Conservation (phyloP, 2,888 invertebrate genomes). For the Dasysyrphus tricinctus region DNA sequence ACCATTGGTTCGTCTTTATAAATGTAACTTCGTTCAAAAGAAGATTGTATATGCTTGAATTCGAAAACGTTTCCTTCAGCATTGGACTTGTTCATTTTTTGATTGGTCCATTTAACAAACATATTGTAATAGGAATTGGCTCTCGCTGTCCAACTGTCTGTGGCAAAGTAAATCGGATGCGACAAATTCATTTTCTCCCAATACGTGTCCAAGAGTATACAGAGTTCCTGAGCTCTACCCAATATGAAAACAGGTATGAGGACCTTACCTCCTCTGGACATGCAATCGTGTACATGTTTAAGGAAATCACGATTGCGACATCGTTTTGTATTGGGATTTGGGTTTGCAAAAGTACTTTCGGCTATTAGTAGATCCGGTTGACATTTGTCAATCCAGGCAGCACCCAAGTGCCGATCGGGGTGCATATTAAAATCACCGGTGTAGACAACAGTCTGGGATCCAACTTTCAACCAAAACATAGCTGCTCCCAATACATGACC, state of each 20-base stretch:
- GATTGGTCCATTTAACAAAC: slow-evolving; percentile 99
- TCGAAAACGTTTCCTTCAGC: slow-evolving; percentile 99
- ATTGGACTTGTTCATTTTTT: slow-evolving; percentile 99
- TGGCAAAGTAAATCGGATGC: slow-evolving; percentile 98
- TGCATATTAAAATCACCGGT: slow-evolving; percentile 99
- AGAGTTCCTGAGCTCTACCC: slow-evolving; percentile 98
- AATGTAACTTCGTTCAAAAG: slow-evolving; percentile 96
- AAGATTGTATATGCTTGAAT: slow-evolving; percentile 99
- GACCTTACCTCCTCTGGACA: slow-evolving; percentile 98
- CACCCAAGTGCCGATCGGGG: slow-evolving; percentile 98
- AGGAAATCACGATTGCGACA: slow-evolving; percentile 98
- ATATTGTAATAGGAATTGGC: slow-evolving; percentile 99
- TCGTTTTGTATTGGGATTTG: slow-evolving; percentile 98
- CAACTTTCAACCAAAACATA: slow-evolving; percentile 98
- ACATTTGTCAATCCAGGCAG: slow-evolving; percentile 99
- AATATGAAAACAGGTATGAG: slow-evolving; percentile 99
- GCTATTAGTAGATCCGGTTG: slow-evolving; percentile 98
- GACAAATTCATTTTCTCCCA: slow-evolving; percentile 99
- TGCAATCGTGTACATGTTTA: slow-evolving; percentile 98
- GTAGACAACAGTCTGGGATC: slow-evolving; percentile 98
- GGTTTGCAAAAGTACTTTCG: slow-evolving; percentile 99
- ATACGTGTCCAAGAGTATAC: slow-evolving; percentile 98
- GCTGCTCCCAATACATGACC: slow-evolving; percentile 99
- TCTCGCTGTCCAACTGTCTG: slow-evolving; percentile 96
- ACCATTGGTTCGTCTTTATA: slow-evolving; percentile 99